A percentile compares a stretch with the other conserved stretches of the same genome.
Evolutionary conservation across 2,888 invertebrate genomes (phyloP).

Genomic region (Tineola bisselliella): DNA sequence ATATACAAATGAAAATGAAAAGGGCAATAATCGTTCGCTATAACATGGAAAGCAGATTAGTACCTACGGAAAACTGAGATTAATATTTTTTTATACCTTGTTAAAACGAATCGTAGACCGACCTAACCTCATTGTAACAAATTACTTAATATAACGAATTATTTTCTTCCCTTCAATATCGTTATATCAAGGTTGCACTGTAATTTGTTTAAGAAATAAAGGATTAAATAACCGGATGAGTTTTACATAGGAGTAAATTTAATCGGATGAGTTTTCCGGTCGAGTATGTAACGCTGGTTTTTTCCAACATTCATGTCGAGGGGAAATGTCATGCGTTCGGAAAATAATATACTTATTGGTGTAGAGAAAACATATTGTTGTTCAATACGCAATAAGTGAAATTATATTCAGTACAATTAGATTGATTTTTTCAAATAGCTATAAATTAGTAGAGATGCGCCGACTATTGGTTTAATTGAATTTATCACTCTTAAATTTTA

Average conservation of each 20-base stretch:
- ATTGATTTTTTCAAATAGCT: not conserved
- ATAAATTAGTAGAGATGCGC: not conserved
- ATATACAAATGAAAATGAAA: too few species aligned
- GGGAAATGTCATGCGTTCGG: slow-evolving; percentile 8
- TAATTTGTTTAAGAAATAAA: too few species aligned
- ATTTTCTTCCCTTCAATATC: too few species aligned
- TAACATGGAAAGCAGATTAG: too few species aligned
- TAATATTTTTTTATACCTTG: too few species aligned
- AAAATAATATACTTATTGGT: not conserved
- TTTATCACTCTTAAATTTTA: too few species aligned
- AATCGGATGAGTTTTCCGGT: not conserved
- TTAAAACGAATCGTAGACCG: too few species aligned
- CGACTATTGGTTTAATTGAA: not conserved
- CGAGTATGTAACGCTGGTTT: not conserved
- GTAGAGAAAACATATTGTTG: slow-evolving; percentile 7
- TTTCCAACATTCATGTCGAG: not conserved
- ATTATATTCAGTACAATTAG: not conserved
- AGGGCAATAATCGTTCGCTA: too few species aligned
- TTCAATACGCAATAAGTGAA: slow-evolving; percentile 7
- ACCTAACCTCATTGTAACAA: too few species aligned
- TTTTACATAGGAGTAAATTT: not conserved
- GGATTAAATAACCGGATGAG: not conserved
- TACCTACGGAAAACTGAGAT: too few species aligned
- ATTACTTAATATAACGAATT: too few species aligned
- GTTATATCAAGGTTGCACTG: too few species aligned